A percentile compares a stretch with the other conserved stretches of the same genome.
phyloP scores from a whole-genome alignment of 1,140 invertebrate genomes.

The Cephus cinctus region DNA sequence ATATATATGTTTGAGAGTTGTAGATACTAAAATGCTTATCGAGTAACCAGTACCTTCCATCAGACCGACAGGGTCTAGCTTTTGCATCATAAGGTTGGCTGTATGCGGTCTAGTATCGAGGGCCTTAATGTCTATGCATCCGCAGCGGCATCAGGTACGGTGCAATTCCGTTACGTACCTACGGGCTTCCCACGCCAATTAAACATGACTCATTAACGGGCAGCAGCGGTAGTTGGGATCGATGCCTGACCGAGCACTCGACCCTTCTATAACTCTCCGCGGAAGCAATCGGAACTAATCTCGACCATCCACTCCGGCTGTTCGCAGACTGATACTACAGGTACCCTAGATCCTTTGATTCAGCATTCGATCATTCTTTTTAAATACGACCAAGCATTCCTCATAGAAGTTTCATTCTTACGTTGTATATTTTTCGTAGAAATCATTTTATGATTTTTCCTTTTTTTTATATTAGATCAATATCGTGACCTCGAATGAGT shows the following conservation, averaged over 20 bases:
- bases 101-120: too few relatives aligned
- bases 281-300: conserved; percentile 52
- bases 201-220: conserved; percentile 59
- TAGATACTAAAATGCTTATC: too few relatives aligned
- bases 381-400: too few relatives aligned
- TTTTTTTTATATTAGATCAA: conserved; percentile 23
- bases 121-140: conserved; percentile 7
- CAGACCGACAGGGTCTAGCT: too few relatives aligned
- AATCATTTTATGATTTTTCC: neutral
- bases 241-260: conserved; percentile 33
- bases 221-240: conserved; percentile 43
- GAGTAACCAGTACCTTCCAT: too few relatives aligned
- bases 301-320: conserved; percentile 32
- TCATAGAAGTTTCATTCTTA: too few relatives aligned
- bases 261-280: conserved; percentile 45
- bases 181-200: conserved; percentile 56
- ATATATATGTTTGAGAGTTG: too few relatives aligned
- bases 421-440: too few relatives aligned
- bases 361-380: too few relatives aligned
- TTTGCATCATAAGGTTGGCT: too few relatives aligned
- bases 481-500: too few relatives aligned
- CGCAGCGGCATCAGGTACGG: conserved; percentile 19
- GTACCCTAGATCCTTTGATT: too few relatives aligned
- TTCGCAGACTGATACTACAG: conserved; percentile 30
- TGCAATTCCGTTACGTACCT: conserved; percentile 48